Base-by-base conservation (phyloP, 1,140 invertebrate genomes). In the Orius laevigatus region DNA sequence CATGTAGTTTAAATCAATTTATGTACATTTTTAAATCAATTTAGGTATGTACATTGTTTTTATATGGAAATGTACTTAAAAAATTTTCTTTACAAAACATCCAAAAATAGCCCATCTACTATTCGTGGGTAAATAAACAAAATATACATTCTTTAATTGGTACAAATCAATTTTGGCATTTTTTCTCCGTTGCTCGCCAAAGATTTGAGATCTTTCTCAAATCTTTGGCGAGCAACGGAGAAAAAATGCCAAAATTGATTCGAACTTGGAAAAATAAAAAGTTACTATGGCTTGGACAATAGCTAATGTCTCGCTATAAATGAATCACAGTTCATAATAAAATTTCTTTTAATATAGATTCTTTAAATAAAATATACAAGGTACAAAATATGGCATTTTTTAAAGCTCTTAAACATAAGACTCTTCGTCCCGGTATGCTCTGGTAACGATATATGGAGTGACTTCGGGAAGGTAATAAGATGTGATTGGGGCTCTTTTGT, bases 391-490 rank as follows among this genome's bases (percentile, higher is more conserved):
- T 44, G n/a, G 18, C 18, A 44, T 12, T 19, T n/a, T 19, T 42
- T 45, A 45, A 45, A 45, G 31, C 38, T 40, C 19, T 56, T 40
- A 60, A 9, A 60, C 59, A 42, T 59, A 60, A n/a, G 59, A 60
- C 43, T 60, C 59, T 50, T 60, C 59, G 44, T 60, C 58, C 14
- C 56, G 50, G 35, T 57, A 60, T 8, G 59, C 53, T 16, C 53
- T 49, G 41, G 58, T 57, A 48, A 60, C 55, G 38, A 57, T 50
- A 42, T 58, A 60, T 10, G 51, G 50, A 1, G 56, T 51, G 36
- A 53, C 56, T 18, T 58, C 58, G 11, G 56, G 53, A 16, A 59
- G 51, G 44, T 60, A 56, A 52, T 59, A 59, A 8, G 59, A 54
- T 11, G 59, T 59, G 39, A 60, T 59, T 9, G 57, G 59, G 10